Base-by-base conservation (phyloP, 2,113 vertebrate genomes). In the Formicarius rufipectus region DNA sequence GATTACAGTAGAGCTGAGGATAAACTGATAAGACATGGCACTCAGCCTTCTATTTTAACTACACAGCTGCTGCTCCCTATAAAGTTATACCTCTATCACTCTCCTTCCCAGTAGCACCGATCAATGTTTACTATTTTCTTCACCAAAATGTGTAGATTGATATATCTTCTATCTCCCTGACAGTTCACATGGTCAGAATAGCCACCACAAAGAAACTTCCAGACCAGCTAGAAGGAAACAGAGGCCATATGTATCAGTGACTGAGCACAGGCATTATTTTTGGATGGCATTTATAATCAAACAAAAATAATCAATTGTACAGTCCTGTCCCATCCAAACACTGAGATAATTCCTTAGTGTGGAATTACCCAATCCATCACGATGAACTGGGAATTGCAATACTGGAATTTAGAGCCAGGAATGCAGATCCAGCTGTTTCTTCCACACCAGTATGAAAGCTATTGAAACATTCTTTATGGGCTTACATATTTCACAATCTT, bases 401-500 rank as follows among this genome's bases (percentile, higher is more conserved):
- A 31, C 42, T 37, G 85, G 64, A 64, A 60, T 91, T 80, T 90
- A 80, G 50, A 93, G 93, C 53, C 52, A 88, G 75, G 84, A 95
- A 94, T 81, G 82, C 86, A 87, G 55, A 96, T 86, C 90, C 95
- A 96, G 94, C 87, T 96, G 95, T 86, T 94, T 88, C 85, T 90
- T 90, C 72, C 63, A 90, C 39, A 79, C 13, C 63, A 86, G 56
- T 49, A 87, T 14, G 24, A 92, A 93, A 93, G 84, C 37, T 66
- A 86, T 56, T 86, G 85, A 74, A 93, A 63, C 85, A 67, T 63
- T 84, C 60, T 81, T 88, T 88, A 63, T 60, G n/a, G 59, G 28
- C 33, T 92, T 91, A 89, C n/a, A 91, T 64, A 84, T 93, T 89
- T 94, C 77, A 89, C 19, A 94, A 71, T 68, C 69, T 87, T 85